These are phyloP conservation scores for Pseudomyrmex sp. DNA, from an alignment of 1,140 invertebrate genomes.

Conservation along the genomic window DNA sequence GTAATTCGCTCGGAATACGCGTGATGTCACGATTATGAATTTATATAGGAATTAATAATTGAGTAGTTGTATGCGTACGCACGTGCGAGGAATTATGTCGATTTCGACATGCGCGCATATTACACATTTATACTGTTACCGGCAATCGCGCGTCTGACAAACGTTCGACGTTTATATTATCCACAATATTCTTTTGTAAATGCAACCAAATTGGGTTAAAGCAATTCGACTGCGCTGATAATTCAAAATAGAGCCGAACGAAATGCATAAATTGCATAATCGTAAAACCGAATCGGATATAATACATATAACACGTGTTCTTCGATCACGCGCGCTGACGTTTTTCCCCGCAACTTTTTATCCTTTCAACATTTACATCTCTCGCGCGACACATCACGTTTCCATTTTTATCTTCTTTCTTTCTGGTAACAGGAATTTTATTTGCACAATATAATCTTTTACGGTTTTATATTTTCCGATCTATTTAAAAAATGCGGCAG, in stretches of 20 bases:
- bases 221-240: conserved; percentile 38
- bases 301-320: not conserved
- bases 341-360: not conserved
- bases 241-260: conserved; percentile 24
- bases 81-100: conserved; percentile 51
- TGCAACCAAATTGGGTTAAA: conserved; percentile 51
- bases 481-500: not conserved
- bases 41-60: conserved; percentile 61
- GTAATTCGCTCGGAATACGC: conserved; percentile 53
- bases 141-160: conserved; percentile 55
- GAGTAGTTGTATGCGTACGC: conserved; percentile 40
- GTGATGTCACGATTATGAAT: conserved; percentile 58
- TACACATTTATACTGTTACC: conserved; percentile 46
- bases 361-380: not conserved
- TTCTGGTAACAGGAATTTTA: not conserved
- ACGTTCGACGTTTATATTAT: conserved; percentile 48
- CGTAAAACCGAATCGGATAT: conserved; percentile 22
- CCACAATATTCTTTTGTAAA: conserved; percentile 43
- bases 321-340: not conserved
- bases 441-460: not conserved
- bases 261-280: conserved; percentile 43
- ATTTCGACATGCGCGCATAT: conserved; percentile 38
- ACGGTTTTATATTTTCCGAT: not conserved
- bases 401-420: not conserved
- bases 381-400: too few relatives aligned